Evolutionary conservation across 2,888 invertebrate genomes (phyloP), one percentile per base, ranked within the genome.

Genomic region (Catocala nupta): DNA sequence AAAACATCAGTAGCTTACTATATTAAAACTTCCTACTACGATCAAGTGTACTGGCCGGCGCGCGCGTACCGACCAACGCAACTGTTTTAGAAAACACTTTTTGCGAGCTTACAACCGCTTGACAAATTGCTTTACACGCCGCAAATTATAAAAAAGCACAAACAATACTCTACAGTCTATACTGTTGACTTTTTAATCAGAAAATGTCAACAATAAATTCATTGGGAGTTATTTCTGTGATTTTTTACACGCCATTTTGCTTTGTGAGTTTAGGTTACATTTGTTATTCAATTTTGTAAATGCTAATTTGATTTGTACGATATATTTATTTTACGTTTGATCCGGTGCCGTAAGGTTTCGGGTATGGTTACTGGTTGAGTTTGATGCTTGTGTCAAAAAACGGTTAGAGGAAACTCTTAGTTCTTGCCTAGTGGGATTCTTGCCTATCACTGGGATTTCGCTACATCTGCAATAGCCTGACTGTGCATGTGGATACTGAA

Each of bases 61-160:
- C 25, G 25, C 3, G 25, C 16, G 13, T 6, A 48, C 9, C 39
- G 25, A 43, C 59, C n/a, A 54, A 48, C 51, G n/a, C 62, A 67
- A 73, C 71, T 76, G 70, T 77, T 78, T 73, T 76, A 77, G 59
- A 61, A 56, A 58, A 69, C 70, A 49, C 75, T 81, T 80, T 82
- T 78, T 80, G 75, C 61, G 53, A 47, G 71, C 69, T 75, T 36
- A 80, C 78, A 78, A 70, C 71, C 72, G 71, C 81, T 81, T 87
- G 84, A 87, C 85, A 90, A 87, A 87, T 86, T 82, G 83, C 83
- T 75, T 78, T 56, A 77, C 75, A 75, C 78, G 78, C 70, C 76
- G 80, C 85, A 85, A 88, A 88, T 88, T 86, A 84, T 86, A 86
- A 81, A 63, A 71, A 73, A 73, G 8, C 12, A 71, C 65, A 71